Percentiles rank a stretch among this genome's conserved stretches.
These are phyloP conservation scores for Microctenopoma lineatum DNA, from an alignment of 2,797 vertebrate genomes.

Conservation along the genomic window DNA sequence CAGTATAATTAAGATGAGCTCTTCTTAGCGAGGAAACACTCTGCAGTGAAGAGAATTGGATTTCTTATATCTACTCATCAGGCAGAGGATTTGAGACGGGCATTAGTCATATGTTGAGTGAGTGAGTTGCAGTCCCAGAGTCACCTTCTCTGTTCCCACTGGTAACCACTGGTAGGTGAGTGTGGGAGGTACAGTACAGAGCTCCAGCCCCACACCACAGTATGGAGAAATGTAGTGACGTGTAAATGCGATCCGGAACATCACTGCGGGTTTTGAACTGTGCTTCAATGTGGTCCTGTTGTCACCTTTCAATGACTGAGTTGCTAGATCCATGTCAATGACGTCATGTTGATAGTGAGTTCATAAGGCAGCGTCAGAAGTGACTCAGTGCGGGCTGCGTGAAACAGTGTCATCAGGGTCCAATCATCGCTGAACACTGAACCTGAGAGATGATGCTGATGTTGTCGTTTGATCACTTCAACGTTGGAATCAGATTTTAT, in stretches of 20 bases:
- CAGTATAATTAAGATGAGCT: conserved; percentile 7
- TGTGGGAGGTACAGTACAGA: conserved; percentile 51
- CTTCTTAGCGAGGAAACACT: conserved; percentile 1
- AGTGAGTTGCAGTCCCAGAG: conserved; percentile 40
- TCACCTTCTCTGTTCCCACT: conserved; percentile 45
- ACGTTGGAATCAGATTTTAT: conserved; percentile 25
- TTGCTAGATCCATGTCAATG: conserved; percentile 8
- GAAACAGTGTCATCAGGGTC: conserved; percentile 17
- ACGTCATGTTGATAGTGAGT: conserved; percentile 6
- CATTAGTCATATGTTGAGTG: conserved; percentile 28
- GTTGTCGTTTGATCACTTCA: conserved; percentile 19
- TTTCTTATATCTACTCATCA: conserved; percentile 3
- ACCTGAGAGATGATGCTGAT: not conserved
- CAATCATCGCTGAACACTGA: conserved; percentile 15
- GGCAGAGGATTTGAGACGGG: conserved; percentile 3
- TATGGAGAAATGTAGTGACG: not conserved
- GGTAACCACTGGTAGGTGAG: conserved; percentile 33
- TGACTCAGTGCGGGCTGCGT: not conserved
- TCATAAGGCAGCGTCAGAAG: not conserved
- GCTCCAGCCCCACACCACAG: conserved; percentile 10
- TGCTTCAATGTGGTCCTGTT: not conserved
- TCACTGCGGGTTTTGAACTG: not conserved
- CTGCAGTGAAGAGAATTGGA: not conserved
- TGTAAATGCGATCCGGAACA: not conserved
- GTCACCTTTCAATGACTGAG: not conserved